Evolutionary conservation across 2,888 invertebrate genomes (phyloP).

Genomic region (Cantharis rustica): DNA sequence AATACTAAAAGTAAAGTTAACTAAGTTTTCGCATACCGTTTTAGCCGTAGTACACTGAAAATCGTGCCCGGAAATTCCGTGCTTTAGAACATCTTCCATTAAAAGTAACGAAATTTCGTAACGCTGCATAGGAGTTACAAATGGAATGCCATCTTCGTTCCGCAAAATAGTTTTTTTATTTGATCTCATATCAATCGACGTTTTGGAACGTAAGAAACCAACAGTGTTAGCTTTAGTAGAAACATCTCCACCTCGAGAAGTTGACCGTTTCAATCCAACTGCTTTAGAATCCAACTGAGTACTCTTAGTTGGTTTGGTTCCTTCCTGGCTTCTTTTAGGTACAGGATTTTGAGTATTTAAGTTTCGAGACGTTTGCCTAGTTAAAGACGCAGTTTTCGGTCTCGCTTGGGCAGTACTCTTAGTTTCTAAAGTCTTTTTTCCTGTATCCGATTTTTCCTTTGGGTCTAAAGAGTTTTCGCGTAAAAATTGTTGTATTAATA

Average conservation of each 20-base stretch:
- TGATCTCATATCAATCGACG: constrained; percentile 49
- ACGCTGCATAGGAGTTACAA: constrained; percentile 74
- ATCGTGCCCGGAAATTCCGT: constrained; percentile 60
- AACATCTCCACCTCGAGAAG: not conserved
- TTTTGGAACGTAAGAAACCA: constrained; percentile 54
- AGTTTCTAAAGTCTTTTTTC: not conserved
- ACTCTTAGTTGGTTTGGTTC: not conserved
- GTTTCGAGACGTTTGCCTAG: constrained; percentile 7
- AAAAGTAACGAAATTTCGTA: constrained; percentile 75
- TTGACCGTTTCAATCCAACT: not conserved
- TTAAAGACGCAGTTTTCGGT: not conserved
- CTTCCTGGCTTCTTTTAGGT: not conserved
- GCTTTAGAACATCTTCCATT: constrained; percentile 74
- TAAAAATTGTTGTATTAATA: constrained; percentile 48
- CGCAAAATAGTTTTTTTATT: constrained; percentile 50
- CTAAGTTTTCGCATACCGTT: constrained; percentile 71
- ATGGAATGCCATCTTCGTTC: constrained; percentile 64
- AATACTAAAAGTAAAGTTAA: constrained; percentile 79
- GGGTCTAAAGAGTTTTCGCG: constrained; percentile 46
- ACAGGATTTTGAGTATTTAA: not conserved
- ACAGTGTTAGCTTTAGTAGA: constrained; percentile 31
- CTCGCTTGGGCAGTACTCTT: constrained; percentile 8
- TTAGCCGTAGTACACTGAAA: constrained; percentile 66
- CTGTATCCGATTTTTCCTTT: constrained; percentile 14
- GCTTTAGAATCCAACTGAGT: not conserved